phyloP scores from a whole-genome alignment of 2,888 invertebrate species.

The Pachydiplax longipennis region DNA sequence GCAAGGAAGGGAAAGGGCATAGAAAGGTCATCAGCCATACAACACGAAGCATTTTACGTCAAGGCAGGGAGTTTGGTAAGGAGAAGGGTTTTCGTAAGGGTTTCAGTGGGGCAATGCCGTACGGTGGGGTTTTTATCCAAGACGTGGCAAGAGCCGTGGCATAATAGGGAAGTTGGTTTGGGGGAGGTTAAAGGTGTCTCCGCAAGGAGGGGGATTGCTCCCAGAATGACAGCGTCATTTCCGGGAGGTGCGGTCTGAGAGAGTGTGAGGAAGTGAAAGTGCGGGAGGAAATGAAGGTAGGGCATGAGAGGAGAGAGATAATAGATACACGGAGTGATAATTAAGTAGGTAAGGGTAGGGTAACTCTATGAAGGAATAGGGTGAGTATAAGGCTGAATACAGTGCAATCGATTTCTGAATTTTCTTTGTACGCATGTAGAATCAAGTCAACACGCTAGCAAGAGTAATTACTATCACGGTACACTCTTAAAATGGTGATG shows the following conservation, averaged over 20 bases:
- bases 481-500: no score
- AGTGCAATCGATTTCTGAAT: no score
- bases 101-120: neutral
- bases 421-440: no score
- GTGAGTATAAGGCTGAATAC: no score
- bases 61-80: neutral
- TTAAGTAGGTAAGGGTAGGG: no score
- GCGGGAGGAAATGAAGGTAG: neutral
- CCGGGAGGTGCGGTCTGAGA: neutral
- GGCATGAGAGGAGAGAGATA: neutral
- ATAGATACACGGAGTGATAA: neutral
- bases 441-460: no score
- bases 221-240: neutral
- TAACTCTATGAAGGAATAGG: no score
- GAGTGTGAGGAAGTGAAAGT: neutral
- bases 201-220: neutral
- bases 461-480: no score
- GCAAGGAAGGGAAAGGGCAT: neutral
- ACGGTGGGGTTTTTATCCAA: neutral
- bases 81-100: neutral
- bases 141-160: neutral
- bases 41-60: neutral
- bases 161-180: neutral
- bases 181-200: neutral
- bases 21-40: neutral